Base-by-base conservation (phyloP, 2,797 vertebrate genomes). In the Urosaurus nigricauda region DNA sequence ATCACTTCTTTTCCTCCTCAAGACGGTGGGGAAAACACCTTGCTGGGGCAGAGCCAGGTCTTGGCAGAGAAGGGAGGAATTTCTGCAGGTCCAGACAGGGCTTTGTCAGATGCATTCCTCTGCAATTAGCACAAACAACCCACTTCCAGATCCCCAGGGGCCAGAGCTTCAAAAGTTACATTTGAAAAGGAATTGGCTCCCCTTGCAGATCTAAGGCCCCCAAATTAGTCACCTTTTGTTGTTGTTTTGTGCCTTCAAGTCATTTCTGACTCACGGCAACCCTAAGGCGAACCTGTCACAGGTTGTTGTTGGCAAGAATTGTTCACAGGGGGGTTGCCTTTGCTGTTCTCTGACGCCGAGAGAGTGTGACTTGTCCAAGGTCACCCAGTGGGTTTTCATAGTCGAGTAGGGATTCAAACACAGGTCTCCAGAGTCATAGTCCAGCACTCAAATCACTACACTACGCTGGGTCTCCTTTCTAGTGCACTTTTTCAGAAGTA, bases 71-170 rank as follows among this genome's bases (percentile, higher is more conserved):
- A 35, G 63, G 35, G 68, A 89, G 43, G 84, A 82, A 89, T 89
- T 75, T 77, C 29, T 47, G 60, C 88, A 89, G 43, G 88, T 51
- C 79, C 60, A 58, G 88, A 9, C 88, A 86, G 13, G 14, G 60
- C 60, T 32, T 19, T 29, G 35, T 80, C 58, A 53, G 78, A 60
- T 19, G 29, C 88, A 82, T 89, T 89, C 88, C 88, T 56, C 29
- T 56, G 84, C 84, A 86, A 89, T 89, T 89, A 86, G 88, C 47
- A 60, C 84, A 77, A 58, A 35, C 29, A 60, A 53, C 71, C 65
- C 1, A 19, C 58, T 89, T 89, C 88, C 88, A 83, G 19, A 71
- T 86, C 79, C 19, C 47, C 47, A 89, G 84, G 84, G 79, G 80
- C 71, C 24, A 47, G 75, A 47, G 24, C 24, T 29, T 77, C 24